Evolutionary conservation across 2,113 vertebrate species (phyloP), one percentile per base, ranked within the genome.

Genomic region (Deroptyus accipitrinus): DNA sequence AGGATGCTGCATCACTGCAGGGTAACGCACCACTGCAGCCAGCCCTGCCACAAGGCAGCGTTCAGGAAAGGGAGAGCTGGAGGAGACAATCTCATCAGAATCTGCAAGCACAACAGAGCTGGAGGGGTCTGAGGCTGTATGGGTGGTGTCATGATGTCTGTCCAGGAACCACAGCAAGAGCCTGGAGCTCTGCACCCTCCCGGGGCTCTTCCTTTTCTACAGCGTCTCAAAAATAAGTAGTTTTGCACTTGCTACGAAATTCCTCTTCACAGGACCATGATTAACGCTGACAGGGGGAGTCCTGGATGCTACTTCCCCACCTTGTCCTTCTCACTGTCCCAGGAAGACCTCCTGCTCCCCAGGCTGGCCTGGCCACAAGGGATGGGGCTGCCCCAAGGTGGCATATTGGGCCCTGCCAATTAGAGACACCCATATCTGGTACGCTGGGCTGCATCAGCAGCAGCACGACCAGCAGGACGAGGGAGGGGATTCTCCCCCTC

Each of bases 231-330:
- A 44, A 73, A 7, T 2, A 27, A 66, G 46, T 4, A 28, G 11
- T 27, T 90, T 48, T 23, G 14, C n/a, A 23, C n/a, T 46, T 41
- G 63, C 64, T 70, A 22, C 25, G 33, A 37, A 61, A 75, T 7
- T 14, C 42, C 31, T 11, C 13, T 5, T 59, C 22, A 7, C 0
- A 1, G 44, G 52, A 64, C 24, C 41, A 13, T 2, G 0, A 19
- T 8, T 13, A 30, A 12, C 1, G n/a, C 30, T 73, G 59, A 61
- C 41, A 25, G 31, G 17, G 59, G 31, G 7, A 41, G 24, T 62
- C 69, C 61, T 12, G 52, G 61, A 15, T 12, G 39, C 33, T 52
- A 31, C 46, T 37, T 33, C 61, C 37, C 66, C 6, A 11, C 44
- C 61, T 30, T 5, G 9, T 25, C 72, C 41, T 39, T 27, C 61